A percentile compares a stretch with the other conserved stretches of the same genome.
Conservation (phyloP, 2,797 vertebrate genomes). For the Chloroceryle amazona region DNA sequence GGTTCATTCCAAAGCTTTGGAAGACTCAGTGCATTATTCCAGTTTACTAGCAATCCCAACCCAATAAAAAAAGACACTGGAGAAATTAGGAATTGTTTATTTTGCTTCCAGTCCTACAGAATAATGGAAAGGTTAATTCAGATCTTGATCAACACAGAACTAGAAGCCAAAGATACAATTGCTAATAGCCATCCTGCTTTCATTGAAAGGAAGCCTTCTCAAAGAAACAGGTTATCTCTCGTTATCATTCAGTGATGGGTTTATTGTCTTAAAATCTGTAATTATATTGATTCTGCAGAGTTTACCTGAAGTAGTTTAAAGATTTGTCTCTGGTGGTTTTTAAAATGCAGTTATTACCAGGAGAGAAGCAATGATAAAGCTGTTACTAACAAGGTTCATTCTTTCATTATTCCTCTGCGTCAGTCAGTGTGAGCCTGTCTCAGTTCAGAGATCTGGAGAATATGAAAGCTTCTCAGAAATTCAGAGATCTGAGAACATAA, state of each 20-base stretch:
- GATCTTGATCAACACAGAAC: background rate
- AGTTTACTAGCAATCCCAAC: background rate
- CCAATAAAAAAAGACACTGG: background rate
- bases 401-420: background rate
- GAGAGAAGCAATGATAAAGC: background rate
- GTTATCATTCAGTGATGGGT: background rate
- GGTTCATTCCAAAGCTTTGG: background rate
- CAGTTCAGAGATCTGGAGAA: background rate
- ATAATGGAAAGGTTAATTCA: background rate
- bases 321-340: background rate
- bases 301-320: background rate
- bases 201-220: background rate
- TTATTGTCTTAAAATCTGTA: background rate
- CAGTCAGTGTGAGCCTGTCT: background rate
- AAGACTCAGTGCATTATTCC: background rate
- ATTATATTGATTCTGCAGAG: background rate
- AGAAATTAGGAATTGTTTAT: background rate
- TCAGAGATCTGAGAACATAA: background rate
- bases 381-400: background rate
- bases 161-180: background rate
- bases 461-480: background rate
- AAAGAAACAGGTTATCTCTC: background rate
- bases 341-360: background rate
- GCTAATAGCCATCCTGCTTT: background rate
- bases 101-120: background rate